phyloP scores from a whole-genome alignment of 2,797 vertebrate species.

The Enteromius trimaculatus region DNA sequence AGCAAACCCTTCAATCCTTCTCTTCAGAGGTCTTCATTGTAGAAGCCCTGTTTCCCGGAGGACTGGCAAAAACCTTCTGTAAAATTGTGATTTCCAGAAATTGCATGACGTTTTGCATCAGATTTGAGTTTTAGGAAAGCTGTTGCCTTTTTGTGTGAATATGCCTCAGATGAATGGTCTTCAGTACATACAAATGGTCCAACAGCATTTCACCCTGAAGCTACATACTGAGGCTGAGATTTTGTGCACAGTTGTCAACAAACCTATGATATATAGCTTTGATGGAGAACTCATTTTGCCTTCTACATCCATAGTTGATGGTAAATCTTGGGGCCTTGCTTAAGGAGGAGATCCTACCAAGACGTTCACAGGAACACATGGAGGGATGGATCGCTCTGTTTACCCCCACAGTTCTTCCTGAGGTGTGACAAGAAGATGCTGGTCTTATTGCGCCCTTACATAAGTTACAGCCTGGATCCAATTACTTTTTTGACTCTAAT shows the following conservation, averaged over 20 bases:
- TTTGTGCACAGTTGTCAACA: neutral
- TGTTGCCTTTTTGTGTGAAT: neutral
- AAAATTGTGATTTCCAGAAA: neutral
- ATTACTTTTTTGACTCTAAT: slow-evolving; percentile 3
- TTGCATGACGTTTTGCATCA: neutral
- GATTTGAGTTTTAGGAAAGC: neutral
- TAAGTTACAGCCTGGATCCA: slow-evolving; percentile 7
- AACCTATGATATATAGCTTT: neutral
- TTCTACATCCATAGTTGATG: slow-evolving; percentile 35
- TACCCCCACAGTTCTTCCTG: slow-evolving; percentile 35
- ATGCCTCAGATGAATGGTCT: neutral
- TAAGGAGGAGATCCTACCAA: slow-evolving; percentile 13
- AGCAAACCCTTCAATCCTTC: neutral
- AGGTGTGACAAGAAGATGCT: slow-evolving; percentile 22
- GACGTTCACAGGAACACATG: slow-evolving; percentile 32
- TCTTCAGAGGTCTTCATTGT: neutral
- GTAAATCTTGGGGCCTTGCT: slow-evolving; percentile 37
- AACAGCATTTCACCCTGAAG: no score
- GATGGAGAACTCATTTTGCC: neutral
- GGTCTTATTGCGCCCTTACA: slow-evolving; percentile 18
- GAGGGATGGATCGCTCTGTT: slow-evolving; percentile 35
- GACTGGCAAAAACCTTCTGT: neutral
- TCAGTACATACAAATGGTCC: neutral
- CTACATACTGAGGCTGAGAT: neutral
- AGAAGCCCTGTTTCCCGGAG: neutral